phyloP scores from a whole-genome alignment of 2,113 vertebrate genomes.

The Melanerpes formicivorus region DNA sequence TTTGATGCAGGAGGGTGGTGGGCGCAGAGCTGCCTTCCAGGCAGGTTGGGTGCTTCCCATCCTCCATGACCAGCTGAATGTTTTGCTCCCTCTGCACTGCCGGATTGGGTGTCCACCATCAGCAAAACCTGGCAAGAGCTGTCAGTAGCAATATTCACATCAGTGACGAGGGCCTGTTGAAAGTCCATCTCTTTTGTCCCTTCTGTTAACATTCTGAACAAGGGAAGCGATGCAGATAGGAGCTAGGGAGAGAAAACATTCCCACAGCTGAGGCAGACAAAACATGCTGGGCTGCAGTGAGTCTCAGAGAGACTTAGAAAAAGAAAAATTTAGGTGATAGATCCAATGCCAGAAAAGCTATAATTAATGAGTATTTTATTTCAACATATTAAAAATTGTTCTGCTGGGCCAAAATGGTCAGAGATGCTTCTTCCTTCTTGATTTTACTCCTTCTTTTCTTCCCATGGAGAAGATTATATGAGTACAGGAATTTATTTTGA shows the following conservation, averaged over 20 bases:
- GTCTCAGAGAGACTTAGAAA: background rate
- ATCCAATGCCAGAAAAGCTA: background rate
- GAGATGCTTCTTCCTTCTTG: background rate
- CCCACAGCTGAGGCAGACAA: background rate
- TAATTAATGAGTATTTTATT: slow-evolving; percentile 71
- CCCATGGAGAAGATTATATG: background rate
- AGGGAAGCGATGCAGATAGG: rapidly evolving
- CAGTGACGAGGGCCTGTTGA: background rate
- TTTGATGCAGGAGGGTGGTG: rapidly evolving
- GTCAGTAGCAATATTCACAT: background rate
- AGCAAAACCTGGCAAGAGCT: background rate
- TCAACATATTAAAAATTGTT: slow-evolving; percentile 36
- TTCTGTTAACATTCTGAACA: background rate
- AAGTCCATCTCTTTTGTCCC: background rate
- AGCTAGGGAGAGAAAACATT: background rate
- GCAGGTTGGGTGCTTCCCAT: rapidly evolving
- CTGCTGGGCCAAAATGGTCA: background rate
- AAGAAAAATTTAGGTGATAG: background rate
- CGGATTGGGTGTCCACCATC: background rate
- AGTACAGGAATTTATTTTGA: slow-evolving; percentile 24
- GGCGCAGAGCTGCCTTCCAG: background rate
- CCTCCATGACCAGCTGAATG: rapidly evolving
- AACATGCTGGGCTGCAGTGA: background rate
- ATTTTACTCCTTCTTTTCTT: background rate
- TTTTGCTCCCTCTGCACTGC: background rate